phyloP scores from a whole-genome alignment of 2,113 vertebrate species.

The Physeter macrocephalus region DNA sequence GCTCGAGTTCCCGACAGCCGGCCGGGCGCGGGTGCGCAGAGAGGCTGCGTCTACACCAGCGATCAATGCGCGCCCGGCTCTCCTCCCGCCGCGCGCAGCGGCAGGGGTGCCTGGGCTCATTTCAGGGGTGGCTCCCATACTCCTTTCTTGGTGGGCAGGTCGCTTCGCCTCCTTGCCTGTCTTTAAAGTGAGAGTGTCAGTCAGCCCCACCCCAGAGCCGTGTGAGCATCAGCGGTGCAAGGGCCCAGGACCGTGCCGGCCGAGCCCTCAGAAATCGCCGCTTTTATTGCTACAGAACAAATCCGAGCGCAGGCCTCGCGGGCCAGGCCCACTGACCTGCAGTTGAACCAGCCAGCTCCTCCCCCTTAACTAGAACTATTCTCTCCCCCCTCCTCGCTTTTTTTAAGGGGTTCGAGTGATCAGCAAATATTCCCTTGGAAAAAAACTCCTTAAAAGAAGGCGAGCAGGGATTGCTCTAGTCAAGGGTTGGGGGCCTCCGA shows the following conservation, averaged over 20 bases:
- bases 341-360: background rate
- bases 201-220: background rate
- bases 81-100: background rate
- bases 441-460: too few relatives aligned
- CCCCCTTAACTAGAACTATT: background rate
- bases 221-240: background rate
- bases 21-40: slow-evolving; percentile 13
- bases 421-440: background rate
- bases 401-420: background rate
- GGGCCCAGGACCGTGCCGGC: background rate
- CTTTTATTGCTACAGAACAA: background rate
- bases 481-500: background rate
- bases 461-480: background rate
- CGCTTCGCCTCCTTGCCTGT: background rate
- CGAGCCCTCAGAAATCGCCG: accelerated
- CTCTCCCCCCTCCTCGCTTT: background rate
- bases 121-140: too few relatives aligned
- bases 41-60: slow-evolving; percentile 12
- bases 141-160: background rate
- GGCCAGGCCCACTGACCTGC: background rate
- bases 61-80: slow-evolving; percentile 43
- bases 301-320: background rate
- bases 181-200: background rate
- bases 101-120: background rate
- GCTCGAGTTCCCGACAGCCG: slow-evolving; percentile 62